phyloP scores from a whole-genome alignment of 37 sponge, comb jelly and placozoan genomes.

The Agelas oroides region DNA sequence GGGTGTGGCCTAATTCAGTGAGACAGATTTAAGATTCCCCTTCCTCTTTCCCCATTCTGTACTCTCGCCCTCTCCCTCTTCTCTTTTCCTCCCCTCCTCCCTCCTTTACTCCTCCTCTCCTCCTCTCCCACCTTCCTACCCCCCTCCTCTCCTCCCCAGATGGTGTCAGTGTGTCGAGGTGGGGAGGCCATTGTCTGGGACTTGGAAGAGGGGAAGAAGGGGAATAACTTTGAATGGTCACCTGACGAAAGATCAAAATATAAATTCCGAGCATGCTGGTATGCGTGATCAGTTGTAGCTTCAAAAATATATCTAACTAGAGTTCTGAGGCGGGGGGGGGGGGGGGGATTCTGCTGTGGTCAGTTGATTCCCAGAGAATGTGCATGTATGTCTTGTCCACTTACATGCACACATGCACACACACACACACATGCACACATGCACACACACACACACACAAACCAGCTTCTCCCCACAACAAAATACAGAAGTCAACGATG shows the following conservation, averaged over 20 bases:
- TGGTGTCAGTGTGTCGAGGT: not conserved
- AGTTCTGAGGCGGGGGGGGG: no score
- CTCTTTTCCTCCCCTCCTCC: not conserved
- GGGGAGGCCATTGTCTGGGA: constrained; percentile 48
- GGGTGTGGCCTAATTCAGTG: not conserved
- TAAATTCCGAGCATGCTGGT: constrained; percentile 44
- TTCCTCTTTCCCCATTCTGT: not conserved
- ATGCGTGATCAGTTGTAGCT: not conserved
- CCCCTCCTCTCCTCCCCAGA: not conserved
- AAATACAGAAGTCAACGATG: not conserved
- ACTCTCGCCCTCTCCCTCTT: constrained; percentile 7
- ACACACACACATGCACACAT: not conserved
- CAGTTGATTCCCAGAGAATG: no score
- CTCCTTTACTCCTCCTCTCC: no score
- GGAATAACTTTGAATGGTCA: constrained; percentile 8
- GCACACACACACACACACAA: constrained; percentile 2
- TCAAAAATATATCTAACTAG: no score
- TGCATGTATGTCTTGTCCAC: no score
- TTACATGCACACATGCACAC: no score
- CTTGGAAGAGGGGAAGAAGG: constrained; percentile 13
- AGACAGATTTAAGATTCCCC: not conserved
- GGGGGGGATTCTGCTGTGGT: no score
- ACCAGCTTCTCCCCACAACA: constrained; percentile 36
- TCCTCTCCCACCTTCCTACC: no score
- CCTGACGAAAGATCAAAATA: constrained; percentile 3